These are phyloP conservation scores for Brachyhypopomus occidentalis DNA, from an alignment of 2,113 vertebrate species.

Conservation along the genomic window DNA sequence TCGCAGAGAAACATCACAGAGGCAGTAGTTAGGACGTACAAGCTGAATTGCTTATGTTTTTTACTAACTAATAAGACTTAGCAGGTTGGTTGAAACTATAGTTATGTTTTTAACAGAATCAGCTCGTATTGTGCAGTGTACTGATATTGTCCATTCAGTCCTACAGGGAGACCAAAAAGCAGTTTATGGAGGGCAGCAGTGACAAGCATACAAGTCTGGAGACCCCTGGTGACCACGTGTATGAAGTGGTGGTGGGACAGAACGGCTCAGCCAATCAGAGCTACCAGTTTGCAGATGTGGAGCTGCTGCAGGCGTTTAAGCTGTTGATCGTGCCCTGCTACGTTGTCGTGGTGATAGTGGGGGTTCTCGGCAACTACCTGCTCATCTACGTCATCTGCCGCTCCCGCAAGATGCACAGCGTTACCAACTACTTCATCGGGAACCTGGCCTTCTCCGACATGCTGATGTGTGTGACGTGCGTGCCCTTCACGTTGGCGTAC, in stretches of 20 bases:
- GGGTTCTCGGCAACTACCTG: constrained; percentile 81
- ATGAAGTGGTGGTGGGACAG: constrained; percentile 64
- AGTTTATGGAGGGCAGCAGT: constrained; percentile 60
- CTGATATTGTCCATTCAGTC: not conserved
- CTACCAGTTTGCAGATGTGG: constrained; percentile 78
- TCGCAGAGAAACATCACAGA: too few species aligned
- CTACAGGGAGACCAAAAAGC: constrained; percentile 2
- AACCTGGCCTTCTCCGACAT: constrained; percentile 85
- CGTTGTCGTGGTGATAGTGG: constrained; percentile 74
- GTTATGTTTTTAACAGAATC: not conserved
- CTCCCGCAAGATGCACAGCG: constrained; percentile 81
- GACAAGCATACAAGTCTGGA: constrained; percentile 46
- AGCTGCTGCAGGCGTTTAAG: constrained; percentile 81
- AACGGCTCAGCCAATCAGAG: constrained; percentile 73
- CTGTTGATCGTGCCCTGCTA: constrained; percentile 82
- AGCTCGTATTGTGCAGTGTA: not conserved
- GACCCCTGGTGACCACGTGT: constrained; percentile 67
- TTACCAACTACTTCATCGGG: constrained; percentile 85
- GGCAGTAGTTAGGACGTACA: too few species aligned
- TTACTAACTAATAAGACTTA: too few species aligned
- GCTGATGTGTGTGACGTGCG: constrained; percentile 82
- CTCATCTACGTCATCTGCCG: constrained; percentile 82
- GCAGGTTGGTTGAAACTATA: too few species aligned
- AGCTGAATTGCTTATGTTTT: too few species aligned
- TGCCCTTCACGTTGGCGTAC: constrained; percentile 79